Base-by-base conservation (phyloP, 1,140 invertebrate species). In the Orchestia grillus region DNA sequence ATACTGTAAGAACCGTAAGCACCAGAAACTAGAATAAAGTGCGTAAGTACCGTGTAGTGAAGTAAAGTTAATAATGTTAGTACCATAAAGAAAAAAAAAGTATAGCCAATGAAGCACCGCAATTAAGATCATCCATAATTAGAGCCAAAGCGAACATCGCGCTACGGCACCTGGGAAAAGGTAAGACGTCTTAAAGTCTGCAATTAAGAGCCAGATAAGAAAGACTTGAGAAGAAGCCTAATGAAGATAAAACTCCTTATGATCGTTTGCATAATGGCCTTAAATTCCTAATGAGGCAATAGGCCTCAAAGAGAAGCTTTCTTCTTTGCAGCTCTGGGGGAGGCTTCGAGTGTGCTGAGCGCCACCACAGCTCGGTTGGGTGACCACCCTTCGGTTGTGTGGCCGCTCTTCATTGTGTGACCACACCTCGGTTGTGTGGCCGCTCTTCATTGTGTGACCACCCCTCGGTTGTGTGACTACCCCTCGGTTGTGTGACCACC, bases 281-380 rank as follows among this genome's bases (percentile, higher is more conserved):
- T 90, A 90, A 90, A 90, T 90, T 90, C 36, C 88, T 90, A 90
- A 90, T 28, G 88, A 90, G 88, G 88, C 88, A 90, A 90, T 90
- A 44, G 88, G 88, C 88, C 88, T 77, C 62, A 77, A 77, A 77
- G 62, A 36, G 62, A 28, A 77, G 62, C 62, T 77, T 28, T 77
- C 62, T 77, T 77, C 62, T 77, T 77, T 28, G 28, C 1, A 28
- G 62, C 62, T 36, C 62, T 77, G 62, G 11, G 28, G 15, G 62
- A 77, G 28, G 36, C 1, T 36, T 77, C 28, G 1, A 19, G 62
- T 28, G 36, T 36, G 62, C 62, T 77, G 62, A 77, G 11, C 11
- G 62, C 28, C 11, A 1, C 28, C 28, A 3, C 28, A 8, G 36
- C 62, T 77, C 62, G 11, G 36, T 77, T 77, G 6, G 47, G n/a